Conservation (phyloP, 2,888 invertebrate genomes). For the Germaria angustata region DNA sequence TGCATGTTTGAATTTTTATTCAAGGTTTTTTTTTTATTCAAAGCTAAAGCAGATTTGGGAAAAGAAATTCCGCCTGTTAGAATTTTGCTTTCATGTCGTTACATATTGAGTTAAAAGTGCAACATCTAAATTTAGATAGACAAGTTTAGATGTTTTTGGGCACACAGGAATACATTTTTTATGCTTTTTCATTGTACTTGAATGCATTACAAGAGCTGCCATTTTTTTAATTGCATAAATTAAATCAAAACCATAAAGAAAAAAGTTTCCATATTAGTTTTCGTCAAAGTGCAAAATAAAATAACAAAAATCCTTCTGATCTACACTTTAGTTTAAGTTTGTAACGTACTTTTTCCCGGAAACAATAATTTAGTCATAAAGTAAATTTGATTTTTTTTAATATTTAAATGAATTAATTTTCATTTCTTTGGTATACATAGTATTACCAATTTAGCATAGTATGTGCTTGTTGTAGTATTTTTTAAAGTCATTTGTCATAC, state of each 20-base stretch:
- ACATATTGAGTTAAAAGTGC: conserved; percentile 7
- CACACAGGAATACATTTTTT: background rate
- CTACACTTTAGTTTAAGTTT: too few relatives aligned
- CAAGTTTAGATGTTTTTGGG: background rate
- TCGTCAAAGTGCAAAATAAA: background rate
- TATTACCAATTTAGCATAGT: too few relatives aligned
- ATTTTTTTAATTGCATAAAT: background rate
- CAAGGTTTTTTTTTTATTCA: background rate
- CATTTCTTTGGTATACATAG: too few relatives aligned
- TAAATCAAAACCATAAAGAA: background rate
- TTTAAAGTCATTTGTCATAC: too few relatives aligned
- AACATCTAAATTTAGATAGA: background rate
- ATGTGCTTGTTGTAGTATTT: too few relatives aligned
- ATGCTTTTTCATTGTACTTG: background rate
- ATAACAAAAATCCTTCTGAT: too few relatives aligned
- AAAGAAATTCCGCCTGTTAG: conserved; percentile 3
- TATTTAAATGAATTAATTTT: too few relatives aligned
- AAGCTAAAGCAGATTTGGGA: background rate
- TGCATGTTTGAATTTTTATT: conserved; percentile 35
- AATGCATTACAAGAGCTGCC: background rate
- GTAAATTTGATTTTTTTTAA: too few relatives aligned
- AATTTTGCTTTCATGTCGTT: conserved; percentile 19
- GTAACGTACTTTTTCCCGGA: too few relatives aligned
- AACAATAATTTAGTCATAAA: too few relatives aligned
- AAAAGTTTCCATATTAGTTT: background rate